phyloP scores from a whole-genome alignment of 2,113 vertebrate genomes.

The Seriola quinqueradiata region DNA sequence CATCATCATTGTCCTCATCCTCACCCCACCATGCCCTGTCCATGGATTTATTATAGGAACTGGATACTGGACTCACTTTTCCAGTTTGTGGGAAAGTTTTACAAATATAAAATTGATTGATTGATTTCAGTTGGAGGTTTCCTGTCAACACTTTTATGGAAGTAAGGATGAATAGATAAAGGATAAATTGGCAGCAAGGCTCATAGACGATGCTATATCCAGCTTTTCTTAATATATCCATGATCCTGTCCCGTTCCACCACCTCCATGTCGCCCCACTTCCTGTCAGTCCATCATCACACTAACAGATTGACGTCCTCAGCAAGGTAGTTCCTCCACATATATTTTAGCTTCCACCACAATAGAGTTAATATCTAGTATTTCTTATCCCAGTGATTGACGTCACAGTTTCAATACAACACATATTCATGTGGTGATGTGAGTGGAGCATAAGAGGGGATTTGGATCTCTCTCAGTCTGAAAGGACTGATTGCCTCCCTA shows the following conservation, averaged over 20 bases:
- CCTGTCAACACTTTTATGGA: too few species aligned
- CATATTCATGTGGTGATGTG: neutral
- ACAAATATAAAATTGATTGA: too few species aligned
- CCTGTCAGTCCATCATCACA: neutral
- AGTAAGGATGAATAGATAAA: too few species aligned
- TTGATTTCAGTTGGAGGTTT: too few species aligned
- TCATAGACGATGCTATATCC: too few species aligned
- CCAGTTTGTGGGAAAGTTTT: too few species aligned
- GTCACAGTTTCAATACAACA: neutral
- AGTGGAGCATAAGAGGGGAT: conserved; percentile 5
- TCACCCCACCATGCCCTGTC: neutral
- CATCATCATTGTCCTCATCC: neutral
- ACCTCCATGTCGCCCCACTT: conserved; percentile 19
- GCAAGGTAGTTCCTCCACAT: conserved; percentile 29
- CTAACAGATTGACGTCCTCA: conserved; percentile 4
- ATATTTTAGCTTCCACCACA: too few species aligned
- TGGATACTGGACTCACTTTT: too few species aligned
- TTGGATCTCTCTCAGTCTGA: conserved; percentile 13
- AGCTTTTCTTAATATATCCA: too few species aligned
- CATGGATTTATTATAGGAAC: too few species aligned
- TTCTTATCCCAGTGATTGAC: neutral
- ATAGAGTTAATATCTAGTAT: neutral
- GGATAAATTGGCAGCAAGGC: too few species aligned
- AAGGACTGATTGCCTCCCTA: conserved; percentile 28
- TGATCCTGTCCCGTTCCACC: conserved; percentile 8